Conservation (phyloP, 2,797 vertebrate species). For the Lophius americanus region DNA sequence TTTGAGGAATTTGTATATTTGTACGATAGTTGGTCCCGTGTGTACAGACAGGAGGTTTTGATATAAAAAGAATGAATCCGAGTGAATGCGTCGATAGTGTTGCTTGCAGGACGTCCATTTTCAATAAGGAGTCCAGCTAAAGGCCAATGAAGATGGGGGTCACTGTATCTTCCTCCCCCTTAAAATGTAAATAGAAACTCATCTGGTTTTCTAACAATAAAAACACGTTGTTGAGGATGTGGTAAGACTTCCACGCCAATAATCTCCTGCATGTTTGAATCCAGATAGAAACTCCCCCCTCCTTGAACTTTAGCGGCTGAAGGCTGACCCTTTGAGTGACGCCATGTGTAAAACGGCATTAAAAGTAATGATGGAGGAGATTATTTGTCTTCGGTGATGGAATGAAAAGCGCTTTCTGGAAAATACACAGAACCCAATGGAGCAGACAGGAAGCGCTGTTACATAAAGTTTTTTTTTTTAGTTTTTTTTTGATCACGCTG, state of each 20-base stretch:
- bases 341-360: slow-evolving; percentile 11
- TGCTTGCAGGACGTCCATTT: slow-evolving; percentile 18
- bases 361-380: slow-evolving; percentile 2
- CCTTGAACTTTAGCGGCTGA: background rate
- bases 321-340: background rate
- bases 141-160: slow-evolving; percentile 1
- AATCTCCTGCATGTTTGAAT: slow-evolving; percentile 6
- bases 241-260: slow-evolving; percentile 33
- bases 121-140: background rate
- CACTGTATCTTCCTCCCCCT: slow-evolving; percentile 5
- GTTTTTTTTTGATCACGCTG: slow-evolving; percentile 49
- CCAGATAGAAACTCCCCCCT: slow-evolving; percentile 6
- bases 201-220: slow-evolving; percentile 21
- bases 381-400: background rate
- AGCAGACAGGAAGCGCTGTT: slow-evolving; percentile 47
- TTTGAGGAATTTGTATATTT: slow-evolving; percentile 64
- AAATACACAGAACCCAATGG: background rate
- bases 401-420: slow-evolving; percentile 11
- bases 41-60: slow-evolving; percentile 55
- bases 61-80: slow-evolving; percentile 34
- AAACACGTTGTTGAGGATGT: background rate
- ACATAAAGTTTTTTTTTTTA: background rate
- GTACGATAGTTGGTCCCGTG: slow-evolving; percentile 53
- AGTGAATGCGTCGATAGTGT: slow-evolving; percentile 7
- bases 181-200: slow-evolving; percentile 38